Base-by-base conservation (phyloP, 2,113 vertebrate species). In the Pedetes capensis region DNA sequence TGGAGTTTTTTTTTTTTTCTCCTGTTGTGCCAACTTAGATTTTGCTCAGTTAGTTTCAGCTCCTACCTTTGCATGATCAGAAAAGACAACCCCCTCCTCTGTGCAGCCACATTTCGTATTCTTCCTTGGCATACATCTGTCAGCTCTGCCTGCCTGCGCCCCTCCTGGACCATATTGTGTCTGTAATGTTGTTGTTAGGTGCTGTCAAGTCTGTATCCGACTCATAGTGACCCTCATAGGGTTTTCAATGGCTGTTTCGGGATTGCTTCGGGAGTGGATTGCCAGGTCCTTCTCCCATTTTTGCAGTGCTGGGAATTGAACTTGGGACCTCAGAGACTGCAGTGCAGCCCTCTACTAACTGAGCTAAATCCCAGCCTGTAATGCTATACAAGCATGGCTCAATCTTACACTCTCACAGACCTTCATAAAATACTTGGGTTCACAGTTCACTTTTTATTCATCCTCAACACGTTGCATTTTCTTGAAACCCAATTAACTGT, bases 21-120 rank as follows among this genome's bases (percentile, higher is more conserved):
- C 23, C 37, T 3, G 0, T 23, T 12, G 22, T 29, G 57, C 78
- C 34, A 9, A 1, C 13, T 25, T 27, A 0, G 64, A 55, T 14
- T 66, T n/a, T 9, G 9, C 34, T 51, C 22, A 5, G 0, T 9
- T 17, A 12, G n/a, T 32, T 74, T 64, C 16, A 61, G 69, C 51
- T 72, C 0, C 23, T 7, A 23, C 5, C 17, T 0, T 1, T 23
- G 55, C 18, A 0, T 12, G 5, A 20, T 59, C 4, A 17, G n/a
- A 29, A 47, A 39, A 25, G 53, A 16, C 3, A 4, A 1, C 0
- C 0, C 23, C 71, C 23, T 44, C n/a, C 49, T n/a, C 4, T 1
- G 0, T 1, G 22, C 0, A 23, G 0, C 27, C 25, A 5, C 5
- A 0, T 0, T 0, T 18, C 72, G 44, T 13, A 1, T 20, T 63